phyloP scores from a whole-genome alignment of 2,888 invertebrate genomes.

The Dynastes maya region DNA sequence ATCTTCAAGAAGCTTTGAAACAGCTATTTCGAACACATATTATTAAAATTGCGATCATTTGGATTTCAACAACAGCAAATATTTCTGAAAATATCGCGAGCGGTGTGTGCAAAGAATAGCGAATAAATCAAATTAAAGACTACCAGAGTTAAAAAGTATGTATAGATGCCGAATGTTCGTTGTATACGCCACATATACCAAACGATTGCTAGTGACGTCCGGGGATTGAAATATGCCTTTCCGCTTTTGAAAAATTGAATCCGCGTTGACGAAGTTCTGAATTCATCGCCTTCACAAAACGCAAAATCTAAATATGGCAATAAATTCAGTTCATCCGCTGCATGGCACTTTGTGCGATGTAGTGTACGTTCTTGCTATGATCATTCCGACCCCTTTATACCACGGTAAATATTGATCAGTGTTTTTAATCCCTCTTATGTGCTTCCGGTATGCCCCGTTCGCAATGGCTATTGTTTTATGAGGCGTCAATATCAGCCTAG shows the following conservation, averaged over 20 bases:
- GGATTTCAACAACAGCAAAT: conserved; percentile 4
- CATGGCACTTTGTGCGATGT: conserved; percentile 9
- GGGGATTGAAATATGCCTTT: conserved; percentile 24
- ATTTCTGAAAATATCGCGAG: conserved; percentile 12
- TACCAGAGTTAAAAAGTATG: conserved; percentile 29
- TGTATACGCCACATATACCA: conserved; percentile 11
- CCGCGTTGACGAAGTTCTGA: conserved; percentile 35
- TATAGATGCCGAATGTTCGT: conserved; percentile 4
- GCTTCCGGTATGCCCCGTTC: conserved; percentile 26
- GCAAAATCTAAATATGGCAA: conserved; percentile 38
- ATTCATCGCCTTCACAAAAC: conserved; percentile 18
- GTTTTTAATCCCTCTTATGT: conserved; percentile 33
- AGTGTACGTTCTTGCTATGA: conserved; percentile 23
- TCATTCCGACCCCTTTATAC: conserved; percentile 25
- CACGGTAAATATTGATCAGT: conserved; percentile 38
- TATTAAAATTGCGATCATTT: too few relatives aligned
- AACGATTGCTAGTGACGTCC: conserved; percentile 12
- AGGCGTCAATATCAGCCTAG: conserved; percentile 23
- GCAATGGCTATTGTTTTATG: conserved; percentile 33
- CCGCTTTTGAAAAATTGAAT: conserved; percentile 29
- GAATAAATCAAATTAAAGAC: conserved; percentile 34
- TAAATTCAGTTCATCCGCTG: conserved; percentile 37
- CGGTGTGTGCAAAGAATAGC: neutral
- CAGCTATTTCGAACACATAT: too few relatives aligned
- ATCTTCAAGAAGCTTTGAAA: too few relatives aligned